Evolutionary conservation across 2,797 vertebrate species (phyloP).

Genomic region (Alca torda): DNA sequence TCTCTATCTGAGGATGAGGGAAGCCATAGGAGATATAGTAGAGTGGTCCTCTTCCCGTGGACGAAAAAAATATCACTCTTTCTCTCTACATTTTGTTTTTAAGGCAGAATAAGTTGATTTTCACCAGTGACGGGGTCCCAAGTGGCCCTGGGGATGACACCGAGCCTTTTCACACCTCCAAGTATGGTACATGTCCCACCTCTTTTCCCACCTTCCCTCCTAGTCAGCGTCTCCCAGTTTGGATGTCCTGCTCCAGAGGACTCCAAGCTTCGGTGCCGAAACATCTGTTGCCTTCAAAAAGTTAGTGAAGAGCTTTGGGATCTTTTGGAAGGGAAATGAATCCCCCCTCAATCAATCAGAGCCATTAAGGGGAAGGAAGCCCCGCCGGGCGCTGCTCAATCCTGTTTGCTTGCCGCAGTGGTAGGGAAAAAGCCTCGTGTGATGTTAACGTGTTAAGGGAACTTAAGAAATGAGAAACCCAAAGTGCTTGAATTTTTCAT

Average conservation of each 20-base stretch:
- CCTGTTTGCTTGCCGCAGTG: neutral
- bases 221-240: neutral
- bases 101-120: neutral
- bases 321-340: neutral
- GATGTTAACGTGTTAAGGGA: neutral
- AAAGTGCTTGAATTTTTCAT: neutral
- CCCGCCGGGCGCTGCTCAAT: neutral
- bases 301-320: neutral
- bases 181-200: fast-evolving
- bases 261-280: neutral
- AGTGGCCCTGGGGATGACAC: neutral
- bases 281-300: neutral
- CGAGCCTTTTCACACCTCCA: neutral
- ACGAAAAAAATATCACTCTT: neutral
- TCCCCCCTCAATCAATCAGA: neutral
- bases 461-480: neutral
- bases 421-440: neutral
- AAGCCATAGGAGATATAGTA: neutral
- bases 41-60: fast-evolving
- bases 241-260: neutral
- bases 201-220: neutral
- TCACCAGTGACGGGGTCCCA: neutral
- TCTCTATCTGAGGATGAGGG: neutral
- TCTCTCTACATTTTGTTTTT: neutral
- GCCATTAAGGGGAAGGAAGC: neutral